These are phyloP conservation scores for Julus scanicus DNA, from an alignment of 2,888 invertebrate species.

Conservation along the genomic window DNA sequence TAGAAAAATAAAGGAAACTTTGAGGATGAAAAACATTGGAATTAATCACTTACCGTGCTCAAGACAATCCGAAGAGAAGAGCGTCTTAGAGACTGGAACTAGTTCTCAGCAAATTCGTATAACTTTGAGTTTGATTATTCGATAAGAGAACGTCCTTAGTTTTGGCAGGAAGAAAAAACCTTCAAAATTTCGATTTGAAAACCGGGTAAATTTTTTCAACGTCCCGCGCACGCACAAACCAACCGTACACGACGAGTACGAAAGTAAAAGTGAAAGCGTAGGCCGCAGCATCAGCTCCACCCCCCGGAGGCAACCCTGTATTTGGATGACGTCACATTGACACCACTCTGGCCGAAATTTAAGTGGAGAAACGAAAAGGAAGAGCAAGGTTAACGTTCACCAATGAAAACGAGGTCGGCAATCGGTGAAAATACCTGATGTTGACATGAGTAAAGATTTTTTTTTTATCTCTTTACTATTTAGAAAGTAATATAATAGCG, in stretches of 20 bases:
- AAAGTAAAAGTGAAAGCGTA: neutral
- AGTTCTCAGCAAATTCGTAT: too few species aligned
- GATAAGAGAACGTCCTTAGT: too few species aligned
- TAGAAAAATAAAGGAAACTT: neutral
- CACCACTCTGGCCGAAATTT: neutral
- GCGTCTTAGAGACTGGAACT: too few species aligned
- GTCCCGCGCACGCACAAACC: neutral
- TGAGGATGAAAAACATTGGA: neutral
- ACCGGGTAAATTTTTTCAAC: neutral
- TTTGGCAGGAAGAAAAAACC: neutral
- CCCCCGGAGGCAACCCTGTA: neutral
- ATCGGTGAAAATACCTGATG: neutral
- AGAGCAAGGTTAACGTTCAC: constrained; percentile 6
- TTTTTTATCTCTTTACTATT: neutral
- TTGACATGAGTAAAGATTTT: neutral
- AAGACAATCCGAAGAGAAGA: neutral
- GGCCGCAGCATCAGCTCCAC: neutral
- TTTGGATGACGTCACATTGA: neutral
- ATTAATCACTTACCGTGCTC: neutral
- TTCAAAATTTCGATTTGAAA: neutral
- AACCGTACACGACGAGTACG: neutral
- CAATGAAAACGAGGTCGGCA: neutral
- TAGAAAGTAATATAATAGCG: neutral
- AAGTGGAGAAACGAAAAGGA: neutral
- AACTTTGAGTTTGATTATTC: too few species aligned